Conservation (phyloP, 2,888 invertebrate genomes). For the Torymus auratus region DNA sequence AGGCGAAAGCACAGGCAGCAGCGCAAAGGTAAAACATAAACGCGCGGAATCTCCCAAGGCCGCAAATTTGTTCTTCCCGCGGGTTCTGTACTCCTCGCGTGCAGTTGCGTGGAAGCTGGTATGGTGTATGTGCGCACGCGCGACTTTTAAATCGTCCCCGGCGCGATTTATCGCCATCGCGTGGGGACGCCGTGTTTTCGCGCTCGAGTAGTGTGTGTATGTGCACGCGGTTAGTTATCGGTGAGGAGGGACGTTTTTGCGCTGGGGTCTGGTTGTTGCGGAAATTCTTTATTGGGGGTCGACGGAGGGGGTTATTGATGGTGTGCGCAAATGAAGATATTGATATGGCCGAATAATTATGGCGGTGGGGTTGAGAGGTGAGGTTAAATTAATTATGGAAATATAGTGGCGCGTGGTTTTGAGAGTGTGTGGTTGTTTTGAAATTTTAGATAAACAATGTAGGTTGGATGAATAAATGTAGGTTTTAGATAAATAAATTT, state of each 20-base stretch:
- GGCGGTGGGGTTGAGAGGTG: too few relatives aligned
- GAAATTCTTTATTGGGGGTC: neutral
- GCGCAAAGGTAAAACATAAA: slow-evolving; percentile 14
- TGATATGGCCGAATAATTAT: neutral
- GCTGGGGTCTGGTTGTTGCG: too few relatives aligned
- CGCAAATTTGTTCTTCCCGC: slow-evolving; percentile 43
- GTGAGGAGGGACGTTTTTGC: too few relatives aligned
- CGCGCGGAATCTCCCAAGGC: slow-evolving; percentile 28
- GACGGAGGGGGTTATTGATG: neutral
- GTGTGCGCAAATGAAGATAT: slow-evolving; percentile 1
- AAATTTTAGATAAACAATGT: too few relatives aligned
- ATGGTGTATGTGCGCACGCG: neutral
- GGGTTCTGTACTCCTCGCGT: slow-evolving; percentile 1
- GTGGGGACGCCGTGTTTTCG: neutral
- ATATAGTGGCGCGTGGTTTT: too few relatives aligned
- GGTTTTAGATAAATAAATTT: too few relatives aligned
- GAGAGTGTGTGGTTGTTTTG: too few relatives aligned
- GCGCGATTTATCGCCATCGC: slow-evolving; percentile 35
- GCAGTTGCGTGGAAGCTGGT: slow-evolving; percentile 6
- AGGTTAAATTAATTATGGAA: too few relatives aligned
- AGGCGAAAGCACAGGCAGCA: neutral
- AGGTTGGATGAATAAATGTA: too few relatives aligned
- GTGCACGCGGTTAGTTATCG: too few relatives aligned
- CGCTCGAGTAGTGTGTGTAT: neutral
- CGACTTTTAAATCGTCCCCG: slow-evolving; percentile 44